phyloP scores from a whole-genome alignment of 1,140 invertebrate genomes.

The Drosophila dunni region DNA sequence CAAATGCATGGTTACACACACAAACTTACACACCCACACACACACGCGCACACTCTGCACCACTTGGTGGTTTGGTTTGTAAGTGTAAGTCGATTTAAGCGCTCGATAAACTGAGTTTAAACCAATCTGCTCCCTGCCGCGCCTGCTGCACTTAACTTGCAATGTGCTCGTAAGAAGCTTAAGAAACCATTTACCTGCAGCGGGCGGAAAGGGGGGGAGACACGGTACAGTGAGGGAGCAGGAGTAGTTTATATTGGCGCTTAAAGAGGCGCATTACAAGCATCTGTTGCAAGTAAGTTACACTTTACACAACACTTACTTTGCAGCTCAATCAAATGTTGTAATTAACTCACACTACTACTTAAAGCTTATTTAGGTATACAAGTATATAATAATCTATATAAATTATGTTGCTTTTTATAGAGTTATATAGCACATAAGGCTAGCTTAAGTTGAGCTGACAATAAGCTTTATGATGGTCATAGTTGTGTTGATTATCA shows the following conservation, averaged over 20 bases:
- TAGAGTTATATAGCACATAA: too few relatives aligned
- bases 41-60: conserved; percentile 5
- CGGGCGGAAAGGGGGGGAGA: not conserved
- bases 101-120: conserved; percentile 45
- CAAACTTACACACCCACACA: conserved; percentile 10
- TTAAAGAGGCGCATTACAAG: not conserved
- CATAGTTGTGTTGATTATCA: too few relatives aligned
- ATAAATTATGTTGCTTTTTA: too few relatives aligned
- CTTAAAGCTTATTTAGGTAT: too few relatives aligned
- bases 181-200: conserved; percentile 41
- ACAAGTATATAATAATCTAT: too few relatives aligned
- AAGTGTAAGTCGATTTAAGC: conserved; percentile 49
- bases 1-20: conserved; percentile 35
- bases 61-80: conserved; percentile 48
- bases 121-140: not conserved
- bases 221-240: not conserved
- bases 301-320: not conserved
- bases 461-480: too few relatives aligned
- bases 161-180: conserved; percentile 40
- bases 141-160: conserved; percentile 22
- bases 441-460: too few relatives aligned
- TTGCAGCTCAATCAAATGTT: not conserved
- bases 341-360: not conserved
- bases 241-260: too few relatives aligned
- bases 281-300: not conserved